Percentiles rank a stretch among this genome's conserved stretches.
Conservation (phyloP, 2,797 vertebrate species). For the Scolopax rusticola region DNA sequence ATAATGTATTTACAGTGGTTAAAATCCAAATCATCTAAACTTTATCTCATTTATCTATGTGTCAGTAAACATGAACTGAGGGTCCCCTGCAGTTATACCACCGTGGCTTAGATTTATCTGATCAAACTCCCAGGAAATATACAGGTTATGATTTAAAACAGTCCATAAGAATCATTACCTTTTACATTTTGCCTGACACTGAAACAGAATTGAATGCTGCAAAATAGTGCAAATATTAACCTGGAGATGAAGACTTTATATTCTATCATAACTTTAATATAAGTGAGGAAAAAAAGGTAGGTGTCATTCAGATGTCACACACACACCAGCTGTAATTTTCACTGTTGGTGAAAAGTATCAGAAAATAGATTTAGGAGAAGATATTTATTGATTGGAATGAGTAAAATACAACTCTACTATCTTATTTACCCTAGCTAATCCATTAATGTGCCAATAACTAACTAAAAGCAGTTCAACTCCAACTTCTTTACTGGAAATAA, state of each 20-base stretch:
- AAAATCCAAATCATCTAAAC: background rate
- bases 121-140: conserved; percentile 40
- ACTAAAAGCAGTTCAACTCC: background rate
- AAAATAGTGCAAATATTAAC: conserved; percentile 15
- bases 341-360: conserved; percentile 39
- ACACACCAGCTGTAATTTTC: conserved; percentile 6
- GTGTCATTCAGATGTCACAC: background rate
- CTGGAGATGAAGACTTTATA: conserved; percentile 51
- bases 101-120: conserved; percentile 1
- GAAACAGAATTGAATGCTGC: conserved; percentile 32
- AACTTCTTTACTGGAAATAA: background rate
- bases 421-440: background rate
- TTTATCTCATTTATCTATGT: conserved; percentile 22
- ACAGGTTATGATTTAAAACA: conserved; percentile 49
- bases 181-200: conserved; percentile 42
- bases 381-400: background rate
- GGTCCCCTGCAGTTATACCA: background rate
- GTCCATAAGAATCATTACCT: conserved; percentile 40
- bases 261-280: background rate
- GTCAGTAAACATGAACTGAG: background rate
- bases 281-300: background rate
- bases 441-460: background rate
- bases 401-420: background rate
- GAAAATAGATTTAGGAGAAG: background rate
- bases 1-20: background rate